Conservation (phyloP, 2,797 vertebrate genomes). For the Myotis vivesi region DNA sequence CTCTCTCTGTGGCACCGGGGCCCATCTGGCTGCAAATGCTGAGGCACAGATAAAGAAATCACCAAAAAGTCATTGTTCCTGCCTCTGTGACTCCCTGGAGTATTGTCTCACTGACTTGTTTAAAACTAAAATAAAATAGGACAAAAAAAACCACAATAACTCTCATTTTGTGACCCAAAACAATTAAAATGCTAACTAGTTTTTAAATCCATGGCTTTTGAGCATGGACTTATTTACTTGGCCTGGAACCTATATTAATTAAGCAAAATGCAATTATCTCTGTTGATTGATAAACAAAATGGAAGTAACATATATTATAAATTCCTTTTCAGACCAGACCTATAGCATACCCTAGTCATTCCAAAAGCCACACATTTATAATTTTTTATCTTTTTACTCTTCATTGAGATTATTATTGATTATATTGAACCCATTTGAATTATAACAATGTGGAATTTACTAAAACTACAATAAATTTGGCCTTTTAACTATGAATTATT, state of each 20-base stretch:
- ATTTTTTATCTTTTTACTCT: background rate
- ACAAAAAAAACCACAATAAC: background rate
- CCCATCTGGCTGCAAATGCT: background rate
- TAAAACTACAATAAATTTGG: background rate
- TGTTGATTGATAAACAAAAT: slow-evolving; percentile 50
- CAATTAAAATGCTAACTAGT: slow-evolving; percentile 7
- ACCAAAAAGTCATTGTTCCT: background rate
- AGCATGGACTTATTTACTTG: background rate
- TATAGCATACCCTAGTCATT: background rate
- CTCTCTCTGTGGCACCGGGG: background rate
- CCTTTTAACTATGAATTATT: slow-evolving; percentile 9
- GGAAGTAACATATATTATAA: slow-evolving; percentile 1
- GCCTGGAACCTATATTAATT: slow-evolving; percentile 9
- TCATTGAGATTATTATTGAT: background rate
- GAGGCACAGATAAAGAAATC: background rate
- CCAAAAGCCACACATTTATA: slow-evolving; percentile 13
- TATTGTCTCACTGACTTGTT: background rate
- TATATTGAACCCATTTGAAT: background rate
- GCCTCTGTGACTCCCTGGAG: background rate
- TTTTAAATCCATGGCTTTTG: background rate
- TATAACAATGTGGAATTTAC: background rate
- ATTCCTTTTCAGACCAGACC: background rate
- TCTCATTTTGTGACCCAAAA: background rate
- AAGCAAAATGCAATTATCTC: slow-evolving; percentile 27
- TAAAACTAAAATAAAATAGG: background rate